Evolutionary conservation across 2,888 invertebrate species (phyloP).

Genomic region (Gasteruption jaculator): DNA sequence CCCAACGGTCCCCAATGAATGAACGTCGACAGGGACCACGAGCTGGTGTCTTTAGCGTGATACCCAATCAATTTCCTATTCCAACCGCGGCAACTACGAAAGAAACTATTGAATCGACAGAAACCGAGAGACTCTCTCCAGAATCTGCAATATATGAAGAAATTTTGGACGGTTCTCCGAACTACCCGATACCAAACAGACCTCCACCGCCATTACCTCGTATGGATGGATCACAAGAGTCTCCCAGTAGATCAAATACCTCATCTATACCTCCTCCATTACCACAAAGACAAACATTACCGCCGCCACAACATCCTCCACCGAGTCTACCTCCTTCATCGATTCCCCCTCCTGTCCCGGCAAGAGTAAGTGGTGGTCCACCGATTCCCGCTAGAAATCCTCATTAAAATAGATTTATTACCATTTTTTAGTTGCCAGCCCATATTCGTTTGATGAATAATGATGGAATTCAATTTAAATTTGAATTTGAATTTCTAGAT

Average conservation of each 20-base stretch:
- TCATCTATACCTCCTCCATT: conserved; percentile 43
- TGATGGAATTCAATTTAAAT: neutral
- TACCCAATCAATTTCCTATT: conserved; percentile 38
- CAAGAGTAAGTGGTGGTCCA: conserved; percentile 61
- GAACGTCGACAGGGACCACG: conserved; percentile 38
- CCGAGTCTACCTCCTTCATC: conserved; percentile 51
- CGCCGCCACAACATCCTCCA: conserved; percentile 43
- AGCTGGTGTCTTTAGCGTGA: conserved; percentile 45
- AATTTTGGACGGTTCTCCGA: conserved; percentile 41
- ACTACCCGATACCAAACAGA: conserved; percentile 43
- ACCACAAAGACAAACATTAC: conserved; percentile 42
- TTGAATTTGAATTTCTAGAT: too few species aligned
- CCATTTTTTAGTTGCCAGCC: neutral
- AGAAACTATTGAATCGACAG: conserved; percentile 21
- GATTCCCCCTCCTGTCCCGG: conserved; percentile 56
- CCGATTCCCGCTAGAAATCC: conserved; percentile 62
- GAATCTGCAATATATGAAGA: conserved; percentile 50
- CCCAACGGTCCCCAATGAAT: conserved; percentile 40
- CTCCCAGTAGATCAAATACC: conserved; percentile 28
- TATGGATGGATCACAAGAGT: conserved; percentile 30
- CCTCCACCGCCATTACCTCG: conserved; percentile 47
- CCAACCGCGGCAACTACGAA: conserved; percentile 16
- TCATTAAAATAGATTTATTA: conserved; percentile 28
- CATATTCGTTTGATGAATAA: neutral
- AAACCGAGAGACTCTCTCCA: conserved; percentile 35